Evolutionary conservation across 1,140 invertebrate species (phyloP).

Genomic region (Belonocnema kinseyi): DNA sequence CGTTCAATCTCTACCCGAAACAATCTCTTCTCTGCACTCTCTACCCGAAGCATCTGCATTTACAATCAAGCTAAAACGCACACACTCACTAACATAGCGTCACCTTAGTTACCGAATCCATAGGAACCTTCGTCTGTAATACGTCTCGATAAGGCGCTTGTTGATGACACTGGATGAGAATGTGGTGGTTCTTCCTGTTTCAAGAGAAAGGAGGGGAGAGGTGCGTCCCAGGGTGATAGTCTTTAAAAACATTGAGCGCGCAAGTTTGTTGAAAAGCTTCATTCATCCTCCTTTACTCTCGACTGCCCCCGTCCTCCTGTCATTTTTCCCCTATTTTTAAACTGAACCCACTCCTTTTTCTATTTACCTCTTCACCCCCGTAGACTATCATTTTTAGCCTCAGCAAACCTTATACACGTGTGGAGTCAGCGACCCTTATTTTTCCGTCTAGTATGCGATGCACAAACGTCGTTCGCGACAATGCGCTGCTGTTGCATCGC

Average conservation of each 20-base stretch:
- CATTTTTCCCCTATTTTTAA: slow-evolving; percentile 5
- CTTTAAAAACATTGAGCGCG: slow-evolving; percentile 66
- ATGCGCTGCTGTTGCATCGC: slow-evolving; percentile 49
- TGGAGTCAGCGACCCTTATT: slow-evolving; percentile 45
- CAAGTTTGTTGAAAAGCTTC: slow-evolving; percentile 64
- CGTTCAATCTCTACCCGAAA: slow-evolving; percentile 25
- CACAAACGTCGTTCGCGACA: slow-evolving; percentile 56
- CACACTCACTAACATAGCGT: not conserved
- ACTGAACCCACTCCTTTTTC: no score
- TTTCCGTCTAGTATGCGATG: slow-evolving; percentile 43
- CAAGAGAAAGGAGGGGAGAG: slow-evolving; percentile 41
- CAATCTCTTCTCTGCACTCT: slow-evolving; percentile 28
- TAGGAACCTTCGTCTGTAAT: not conserved
- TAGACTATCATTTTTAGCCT: slow-evolving; percentile 4
- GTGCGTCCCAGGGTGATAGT: slow-evolving; percentile 58
- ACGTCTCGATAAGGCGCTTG: slow-evolving; percentile 10
- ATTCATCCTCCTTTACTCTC: slow-evolving; percentile 43
- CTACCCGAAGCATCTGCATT: slow-evolving; percentile 20
- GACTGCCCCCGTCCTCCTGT: slow-evolving; percentile 39
- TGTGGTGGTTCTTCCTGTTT: slow-evolving; percentile 42
- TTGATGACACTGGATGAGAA: slow-evolving; percentile 40
- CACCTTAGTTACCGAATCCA: slow-evolving; percentile 21
- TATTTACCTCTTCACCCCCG: not conserved
- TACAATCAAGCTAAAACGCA: slow-evolving; percentile 30
- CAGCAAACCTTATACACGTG: slow-evolving; percentile 24